Evolutionary conservation across 2,113 vertebrate species (phyloP), one percentile per base, ranked within the genome.

Genomic region (Athene cunicularia): DNA sequence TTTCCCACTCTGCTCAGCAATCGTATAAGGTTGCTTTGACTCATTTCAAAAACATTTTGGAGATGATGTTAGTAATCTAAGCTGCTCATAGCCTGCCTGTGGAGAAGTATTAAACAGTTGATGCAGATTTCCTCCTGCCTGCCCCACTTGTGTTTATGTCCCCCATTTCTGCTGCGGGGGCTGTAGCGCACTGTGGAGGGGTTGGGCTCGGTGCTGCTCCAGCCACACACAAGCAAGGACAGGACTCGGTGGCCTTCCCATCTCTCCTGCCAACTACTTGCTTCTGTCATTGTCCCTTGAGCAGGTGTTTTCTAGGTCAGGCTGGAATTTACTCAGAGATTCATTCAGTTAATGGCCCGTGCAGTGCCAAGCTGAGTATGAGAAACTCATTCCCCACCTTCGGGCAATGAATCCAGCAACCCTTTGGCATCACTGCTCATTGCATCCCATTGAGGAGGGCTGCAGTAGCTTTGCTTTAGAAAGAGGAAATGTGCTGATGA

Each of bases 171-270:
- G 33, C 79, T 67, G 41, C 71, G 67, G 45, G 18, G 17, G 9
- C 39, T 35, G 8, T 15, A 22, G 43, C 21, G 3, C n/a, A 52
- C 7, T 3, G 37, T 58, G 37, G 39, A 75, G 52, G 32, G 28
- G 9, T 5, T 45, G 74, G 64, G 8, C 15, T 88, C 0, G 0
- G 53, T n/a, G 50, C 58, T 77, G 56, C 77, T 56, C 41, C 2
- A 2, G 5, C 26, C 35, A 19, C 18, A 30, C 33, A 5, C 12
- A 8, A 8, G 26, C 0, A 3, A 55, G 60, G 59, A 76, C 37
- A 55, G 84, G 45, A 58, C 33, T 22, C 0, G 0, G 35, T 28
- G n/a, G 45, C 18, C 86, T 79, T 74, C 45, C 55, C 49, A 22
- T 17, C 55, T 55, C 49, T 88, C 33, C 55, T 70, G 80, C 21